phyloP scores from a whole-genome alignment of 2,113 vertebrate species.

The Entelurus aequoreus region DNA sequence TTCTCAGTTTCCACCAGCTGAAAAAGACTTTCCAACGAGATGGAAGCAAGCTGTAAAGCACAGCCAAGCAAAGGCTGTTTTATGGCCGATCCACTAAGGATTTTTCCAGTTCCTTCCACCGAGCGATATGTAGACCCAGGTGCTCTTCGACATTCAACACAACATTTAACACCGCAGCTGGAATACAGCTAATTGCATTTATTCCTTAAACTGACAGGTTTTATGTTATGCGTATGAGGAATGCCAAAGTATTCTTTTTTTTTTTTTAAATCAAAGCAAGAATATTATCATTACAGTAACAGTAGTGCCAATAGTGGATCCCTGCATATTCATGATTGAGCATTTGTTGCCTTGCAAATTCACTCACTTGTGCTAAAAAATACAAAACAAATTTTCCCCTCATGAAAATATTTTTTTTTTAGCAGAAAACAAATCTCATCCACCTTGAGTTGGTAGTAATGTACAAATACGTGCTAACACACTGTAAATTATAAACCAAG shows the following conservation, averaged over 20 bases:
- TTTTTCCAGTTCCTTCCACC: conserved; percentile 56
- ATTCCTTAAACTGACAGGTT: neutral
- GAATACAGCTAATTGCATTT: neutral
- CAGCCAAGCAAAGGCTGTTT: conserved; percentile 50
- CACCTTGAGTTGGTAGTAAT: too few species aligned
- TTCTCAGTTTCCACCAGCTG: conserved; percentile 59
- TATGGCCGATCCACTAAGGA: conserved; percentile 44
- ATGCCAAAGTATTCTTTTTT: neutral
- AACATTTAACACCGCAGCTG: neutral
- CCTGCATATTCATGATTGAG: too few species aligned
- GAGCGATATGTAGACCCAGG: conserved; percentile 60
- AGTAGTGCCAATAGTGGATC: too few species aligned
- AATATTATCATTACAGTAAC: too few species aligned
- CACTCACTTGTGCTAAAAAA: too few species aligned
- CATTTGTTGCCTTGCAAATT: too few species aligned
- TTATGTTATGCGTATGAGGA: neutral
- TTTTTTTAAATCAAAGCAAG: neutral
- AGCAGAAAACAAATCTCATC: too few species aligned
- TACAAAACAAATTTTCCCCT: too few species aligned
- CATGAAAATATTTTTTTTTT: too few species aligned
- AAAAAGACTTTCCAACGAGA: conserved; percentile 57
- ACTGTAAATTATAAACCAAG: too few species aligned
- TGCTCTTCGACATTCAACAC: conserved; percentile 52
- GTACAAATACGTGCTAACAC: too few species aligned
- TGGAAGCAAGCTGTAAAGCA: conserved; percentile 43